phyloP scores from a whole-genome alignment of 2,113 vertebrate genomes.

The Hystrix brachyura region DNA sequence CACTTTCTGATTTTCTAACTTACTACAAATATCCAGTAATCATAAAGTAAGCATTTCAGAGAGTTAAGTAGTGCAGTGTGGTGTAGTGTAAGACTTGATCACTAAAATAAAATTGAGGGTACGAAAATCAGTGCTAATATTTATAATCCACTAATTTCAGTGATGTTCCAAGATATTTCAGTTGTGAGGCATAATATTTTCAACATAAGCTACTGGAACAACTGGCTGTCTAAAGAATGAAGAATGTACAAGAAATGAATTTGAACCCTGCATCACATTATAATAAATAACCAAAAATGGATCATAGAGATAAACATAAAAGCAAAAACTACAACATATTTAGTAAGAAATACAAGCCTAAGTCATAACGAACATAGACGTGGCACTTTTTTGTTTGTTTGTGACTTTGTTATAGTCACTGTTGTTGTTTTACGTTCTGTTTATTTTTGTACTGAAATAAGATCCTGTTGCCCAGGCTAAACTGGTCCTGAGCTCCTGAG shows the following conservation, averaged over 20 bases:
- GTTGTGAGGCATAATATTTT: background rate
- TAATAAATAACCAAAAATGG: background rate
- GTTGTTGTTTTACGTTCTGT: background rate
- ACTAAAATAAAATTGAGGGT: background rate
- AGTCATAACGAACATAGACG: background rate
- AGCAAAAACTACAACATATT: background rate
- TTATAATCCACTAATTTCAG: background rate
- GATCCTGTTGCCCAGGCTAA: background rate
- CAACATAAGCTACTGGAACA: background rate
- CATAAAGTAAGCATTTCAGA: background rate
- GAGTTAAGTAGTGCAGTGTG: background rate
- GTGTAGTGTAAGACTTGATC: background rate
- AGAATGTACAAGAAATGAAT: background rate
- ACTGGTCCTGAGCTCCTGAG: background rate
- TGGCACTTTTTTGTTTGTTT: background rate
- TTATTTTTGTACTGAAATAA: background rate
- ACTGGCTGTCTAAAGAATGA: background rate
- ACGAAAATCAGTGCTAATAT: background rate
- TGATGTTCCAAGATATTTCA: background rate
- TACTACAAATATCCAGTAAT: background rate
- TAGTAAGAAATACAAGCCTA: background rate
- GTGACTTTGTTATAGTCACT: background rate
- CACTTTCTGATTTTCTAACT: background rate
- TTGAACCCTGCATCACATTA: background rate
- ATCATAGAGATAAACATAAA: background rate